phyloP scores from a whole-genome alignment of 2,888 invertebrate genomes.

The Amorpha juglandis region DNA sequence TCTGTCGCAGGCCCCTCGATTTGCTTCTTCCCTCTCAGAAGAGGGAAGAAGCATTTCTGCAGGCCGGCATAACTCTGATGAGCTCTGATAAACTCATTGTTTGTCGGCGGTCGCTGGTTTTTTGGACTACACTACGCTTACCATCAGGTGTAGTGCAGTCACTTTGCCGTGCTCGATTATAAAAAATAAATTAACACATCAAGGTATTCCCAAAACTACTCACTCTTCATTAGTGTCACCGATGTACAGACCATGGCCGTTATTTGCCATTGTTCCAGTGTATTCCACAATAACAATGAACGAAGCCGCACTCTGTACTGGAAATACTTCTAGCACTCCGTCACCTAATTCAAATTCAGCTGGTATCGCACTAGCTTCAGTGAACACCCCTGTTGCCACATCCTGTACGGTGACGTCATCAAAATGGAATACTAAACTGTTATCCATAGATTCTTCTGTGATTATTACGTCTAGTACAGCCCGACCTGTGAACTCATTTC shows the following conservation, averaged over 20 bases:
- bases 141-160: no score
- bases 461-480: conserved; percentile 50
- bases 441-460: conserved; percentile 45
- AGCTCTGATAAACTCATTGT: no score
- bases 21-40: no score
- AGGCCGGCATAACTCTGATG: no score
- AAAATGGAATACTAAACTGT: conserved; percentile 49
- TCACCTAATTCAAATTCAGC: conserved; percentile 40
- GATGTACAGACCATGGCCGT: conserved; percentile 53
- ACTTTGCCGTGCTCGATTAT: no score
- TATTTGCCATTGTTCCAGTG: conserved; percentile 43
- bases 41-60: no score
- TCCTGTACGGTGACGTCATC: conserved; percentile 47
- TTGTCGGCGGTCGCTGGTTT: no score
- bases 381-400: conserved; percentile 52
- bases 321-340: conserved; percentile 49
- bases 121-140: no score
- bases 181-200: not conserved
- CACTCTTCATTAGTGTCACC: conserved; percentile 47
- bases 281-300: conserved; percentile 60
- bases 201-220: conserved; percentile 30
- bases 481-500: conserved; percentile 52
- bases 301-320: conserved; percentile 37
- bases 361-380: conserved; percentile 41
- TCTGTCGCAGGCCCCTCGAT: no score